Percentiles rank a stretch among this genome's conserved stretches.
These are phyloP conservation scores for Oncorhynchus kisutch DNA, from an alignment of 2,113 vertebrate genomes.

Conservation along the genomic window DNA sequence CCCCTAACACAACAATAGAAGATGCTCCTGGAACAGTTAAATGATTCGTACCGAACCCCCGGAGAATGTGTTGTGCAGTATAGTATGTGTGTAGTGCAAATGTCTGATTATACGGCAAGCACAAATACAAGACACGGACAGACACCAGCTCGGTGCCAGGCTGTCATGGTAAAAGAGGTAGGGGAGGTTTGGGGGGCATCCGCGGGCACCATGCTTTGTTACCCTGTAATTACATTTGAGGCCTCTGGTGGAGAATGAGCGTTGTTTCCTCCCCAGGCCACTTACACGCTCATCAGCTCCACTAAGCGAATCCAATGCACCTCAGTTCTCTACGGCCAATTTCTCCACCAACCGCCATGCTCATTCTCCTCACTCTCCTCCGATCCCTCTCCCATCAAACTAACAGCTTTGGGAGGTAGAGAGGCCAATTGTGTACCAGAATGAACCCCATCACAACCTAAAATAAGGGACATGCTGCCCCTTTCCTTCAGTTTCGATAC, in stretches of 20 bases:
- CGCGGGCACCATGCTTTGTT: slow-evolving; percentile 27
- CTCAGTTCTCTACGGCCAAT: slow-evolving; percentile 46
- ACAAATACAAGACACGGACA: no score
- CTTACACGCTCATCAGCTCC: slow-evolving; percentile 27
- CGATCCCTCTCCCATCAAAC: slow-evolving; percentile 15
- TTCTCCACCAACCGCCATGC: slow-evolving; percentile 40
- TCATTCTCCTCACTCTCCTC: slow-evolving; percentile 46
- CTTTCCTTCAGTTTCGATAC: slow-evolving; percentile 23
- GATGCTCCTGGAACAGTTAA: no score
- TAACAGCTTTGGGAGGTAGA: not conserved
- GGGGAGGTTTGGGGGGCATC: not conserved
- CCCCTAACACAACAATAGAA: no score
- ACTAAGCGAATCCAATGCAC: slow-evolving; percentile 42
- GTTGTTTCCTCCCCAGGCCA: slow-evolving; percentile 16
- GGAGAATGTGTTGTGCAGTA: no score
- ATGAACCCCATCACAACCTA: slow-evolving; percentile 54
- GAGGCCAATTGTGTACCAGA: slow-evolving; percentile 38
- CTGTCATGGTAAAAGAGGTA: not conserved
- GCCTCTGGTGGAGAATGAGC: slow-evolving; percentile 3
- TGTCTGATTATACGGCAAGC: no score
- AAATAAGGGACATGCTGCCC: slow-evolving; percentile 52
- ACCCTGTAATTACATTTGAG: slow-evolving; percentile 35
- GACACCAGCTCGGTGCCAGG: no score
- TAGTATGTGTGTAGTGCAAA: no score
- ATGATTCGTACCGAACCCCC: no score